Conservation (phyloP, 2,113 vertebrate species). For the Meleagris gallopavo region DNA sequence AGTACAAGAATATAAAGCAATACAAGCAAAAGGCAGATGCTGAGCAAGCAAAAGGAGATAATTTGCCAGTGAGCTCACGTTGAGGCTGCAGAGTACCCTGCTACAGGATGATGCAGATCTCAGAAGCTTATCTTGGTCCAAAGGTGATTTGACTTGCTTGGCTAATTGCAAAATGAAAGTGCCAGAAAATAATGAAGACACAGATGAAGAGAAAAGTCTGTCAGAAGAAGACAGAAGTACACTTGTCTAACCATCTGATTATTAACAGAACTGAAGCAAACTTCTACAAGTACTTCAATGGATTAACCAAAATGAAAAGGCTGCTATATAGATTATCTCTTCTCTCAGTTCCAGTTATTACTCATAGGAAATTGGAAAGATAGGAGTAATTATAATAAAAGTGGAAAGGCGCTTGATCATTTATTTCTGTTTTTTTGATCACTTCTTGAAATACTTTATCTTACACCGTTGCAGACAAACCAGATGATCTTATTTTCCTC, state of each 20-base stretch:
- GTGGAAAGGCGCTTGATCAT: neutral
- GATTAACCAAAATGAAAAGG: neutral
- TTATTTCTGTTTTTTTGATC: neutral
- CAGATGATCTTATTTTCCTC: neutral
- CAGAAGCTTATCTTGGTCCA: neutral
- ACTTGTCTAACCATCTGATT: neutral
- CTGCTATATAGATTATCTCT: neutral
- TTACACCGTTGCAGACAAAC: neutral
- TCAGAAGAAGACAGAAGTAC: neutral
- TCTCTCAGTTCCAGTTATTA: neutral
- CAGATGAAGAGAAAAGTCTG: neutral
- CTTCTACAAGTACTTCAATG: neutral
- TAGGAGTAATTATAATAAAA: neutral
- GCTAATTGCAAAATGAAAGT: neutral
- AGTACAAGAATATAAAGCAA: neutral
- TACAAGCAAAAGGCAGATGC: neutral
- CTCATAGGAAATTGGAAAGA: neutral
- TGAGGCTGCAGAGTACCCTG: neutral
- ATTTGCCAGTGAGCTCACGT: neutral
- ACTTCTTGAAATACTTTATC: constrained; percentile 2
- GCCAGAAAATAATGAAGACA: neutral
- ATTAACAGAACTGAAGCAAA: neutral
- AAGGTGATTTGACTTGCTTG: neutral
- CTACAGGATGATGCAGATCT: neutral
- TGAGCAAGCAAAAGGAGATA: neutral